Conservation (phyloP, 2,113 vertebrate species). For the Tor tambroides region DNA sequence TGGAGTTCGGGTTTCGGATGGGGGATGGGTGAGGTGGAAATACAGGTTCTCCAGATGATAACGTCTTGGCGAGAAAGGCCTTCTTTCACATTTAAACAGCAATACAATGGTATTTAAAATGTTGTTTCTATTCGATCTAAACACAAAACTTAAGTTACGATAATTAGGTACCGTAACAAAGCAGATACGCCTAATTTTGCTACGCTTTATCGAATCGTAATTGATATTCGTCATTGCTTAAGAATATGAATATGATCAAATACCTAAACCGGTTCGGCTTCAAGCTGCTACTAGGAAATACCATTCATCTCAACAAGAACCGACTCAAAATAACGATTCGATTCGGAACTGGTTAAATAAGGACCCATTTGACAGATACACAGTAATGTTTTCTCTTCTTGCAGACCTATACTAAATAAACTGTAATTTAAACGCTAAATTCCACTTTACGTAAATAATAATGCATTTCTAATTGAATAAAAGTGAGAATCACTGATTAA, state of each 20-base stretch:
- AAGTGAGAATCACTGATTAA: neutral
- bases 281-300: neutral
- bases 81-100: neutral
- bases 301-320: neutral
- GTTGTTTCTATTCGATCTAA: too few species aligned
- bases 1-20: conserved; percentile 63
- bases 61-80: neutral
- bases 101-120: neutral
- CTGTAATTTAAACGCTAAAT: neutral
- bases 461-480: neutral
- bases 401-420: neutral
- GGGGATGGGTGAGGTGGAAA: conserved; percentile 30
- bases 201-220: neutral
- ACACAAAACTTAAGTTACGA: neutral
- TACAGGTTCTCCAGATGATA: conserved; percentile 27
- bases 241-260: neutral
- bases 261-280: neutral
- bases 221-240: neutral
- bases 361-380: neutral
- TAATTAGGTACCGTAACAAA: neutral
- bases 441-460: neutral
- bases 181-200: neutral
- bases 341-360: neutral
- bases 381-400: neutral
- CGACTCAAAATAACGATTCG: neutral